Conservation (phyloP, 2,888 invertebrate species). For the Aspidiotus destructor region DNA sequence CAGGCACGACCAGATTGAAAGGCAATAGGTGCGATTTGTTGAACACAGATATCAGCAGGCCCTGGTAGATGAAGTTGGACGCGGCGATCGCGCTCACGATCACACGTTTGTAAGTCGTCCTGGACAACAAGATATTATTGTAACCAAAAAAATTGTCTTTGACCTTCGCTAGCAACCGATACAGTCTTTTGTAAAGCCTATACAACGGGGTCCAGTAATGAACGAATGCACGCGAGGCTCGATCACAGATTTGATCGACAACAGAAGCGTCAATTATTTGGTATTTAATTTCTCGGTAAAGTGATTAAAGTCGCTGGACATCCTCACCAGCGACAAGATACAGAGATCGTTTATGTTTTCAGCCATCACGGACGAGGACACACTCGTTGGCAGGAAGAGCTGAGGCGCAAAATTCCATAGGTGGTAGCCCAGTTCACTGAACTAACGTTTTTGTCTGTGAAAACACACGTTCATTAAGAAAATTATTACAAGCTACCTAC, state of each 20-base stretch:
- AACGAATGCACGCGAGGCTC: slow-evolving; percentile 29
- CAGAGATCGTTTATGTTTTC: slow-evolving; percentile 39
- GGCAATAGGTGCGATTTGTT: slow-evolving; percentile 78
- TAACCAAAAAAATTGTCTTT: slow-evolving; percentile 28
- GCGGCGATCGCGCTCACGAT: slow-evolving; percentile 72
- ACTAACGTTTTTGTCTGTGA: slow-evolving; percentile 78
- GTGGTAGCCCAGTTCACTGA: slow-evolving; percentile 73
- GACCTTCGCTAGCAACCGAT: slow-evolving; percentile 18
- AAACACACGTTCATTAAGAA: slow-evolving; percentile 15
- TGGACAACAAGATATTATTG: slow-evolving; percentile 73
- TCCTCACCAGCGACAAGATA: slow-evolving; percentile 60
- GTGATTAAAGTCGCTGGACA: slow-evolving; percentile 69
- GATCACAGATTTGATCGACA: slow-evolving; percentile 33
- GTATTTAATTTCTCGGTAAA: slow-evolving; percentile 68
- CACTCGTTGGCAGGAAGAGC: slow-evolving; percentile 56
- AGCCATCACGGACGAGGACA: slow-evolving; percentile 50
- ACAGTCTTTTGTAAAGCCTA: slow-evolving; percentile 32
- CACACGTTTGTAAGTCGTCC: slow-evolving; percentile 66
- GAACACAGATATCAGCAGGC: slow-evolving; percentile 86
- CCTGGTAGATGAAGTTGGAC: slow-evolving; percentile 80
- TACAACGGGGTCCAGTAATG: slow-evolving; percentile 25
- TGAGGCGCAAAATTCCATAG: slow-evolving; percentile 78
- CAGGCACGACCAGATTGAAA: slow-evolving; percentile 78
- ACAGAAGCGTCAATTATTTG: slow-evolving; percentile 42
- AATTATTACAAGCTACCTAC: too few relatives aligned